Percentiles rank a stretch among this genome's conserved stretches.
phyloP scores from a whole-genome alignment of 2,113 vertebrate genomes.

The Craseonycteris thonglongyai region DNA sequence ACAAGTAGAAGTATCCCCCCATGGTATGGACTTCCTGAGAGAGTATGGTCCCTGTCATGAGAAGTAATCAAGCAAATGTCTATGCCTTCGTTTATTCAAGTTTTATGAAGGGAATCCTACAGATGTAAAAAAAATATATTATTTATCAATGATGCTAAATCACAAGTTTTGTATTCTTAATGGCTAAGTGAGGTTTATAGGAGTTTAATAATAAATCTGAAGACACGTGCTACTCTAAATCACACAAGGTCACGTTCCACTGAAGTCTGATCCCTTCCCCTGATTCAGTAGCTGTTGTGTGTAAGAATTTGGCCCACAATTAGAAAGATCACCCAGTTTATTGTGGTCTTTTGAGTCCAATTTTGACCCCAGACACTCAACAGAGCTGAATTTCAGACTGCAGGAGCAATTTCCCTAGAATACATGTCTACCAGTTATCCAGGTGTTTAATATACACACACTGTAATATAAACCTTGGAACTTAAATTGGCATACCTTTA shows the following conservation, averaged over 20 bases:
- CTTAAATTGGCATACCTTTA: constrained; percentile 20
- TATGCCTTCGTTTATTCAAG: not conserved
- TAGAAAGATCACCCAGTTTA: not conserved
- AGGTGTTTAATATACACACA: constrained; percentile 2
- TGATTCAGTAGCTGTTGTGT: not conserved
- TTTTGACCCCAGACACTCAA: not conserved
- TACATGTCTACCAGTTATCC: not conserved
- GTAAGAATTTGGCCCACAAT: not conserved
- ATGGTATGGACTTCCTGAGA: not conserved
- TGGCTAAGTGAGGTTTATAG: not conserved
- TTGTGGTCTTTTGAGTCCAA: not conserved
- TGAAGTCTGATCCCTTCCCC: not conserved
- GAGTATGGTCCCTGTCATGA: not conserved
- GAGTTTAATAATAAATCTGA: not conserved
- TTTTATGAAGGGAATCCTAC: not conserved
- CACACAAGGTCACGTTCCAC: not conserved
- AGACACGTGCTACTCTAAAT: not conserved
- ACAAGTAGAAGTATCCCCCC: not conserved
- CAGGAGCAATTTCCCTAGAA: not conserved
- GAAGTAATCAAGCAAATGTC: not conserved
- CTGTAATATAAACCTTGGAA: not conserved
- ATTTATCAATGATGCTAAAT: not conserved
- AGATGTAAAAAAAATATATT: not conserved
- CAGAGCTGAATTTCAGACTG: constrained; percentile 15
- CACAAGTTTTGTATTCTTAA: not conserved